Evolutionary conservation across 1,140 invertebrate species (phyloP).

Genomic region (Galleria mellonella): DNA sequence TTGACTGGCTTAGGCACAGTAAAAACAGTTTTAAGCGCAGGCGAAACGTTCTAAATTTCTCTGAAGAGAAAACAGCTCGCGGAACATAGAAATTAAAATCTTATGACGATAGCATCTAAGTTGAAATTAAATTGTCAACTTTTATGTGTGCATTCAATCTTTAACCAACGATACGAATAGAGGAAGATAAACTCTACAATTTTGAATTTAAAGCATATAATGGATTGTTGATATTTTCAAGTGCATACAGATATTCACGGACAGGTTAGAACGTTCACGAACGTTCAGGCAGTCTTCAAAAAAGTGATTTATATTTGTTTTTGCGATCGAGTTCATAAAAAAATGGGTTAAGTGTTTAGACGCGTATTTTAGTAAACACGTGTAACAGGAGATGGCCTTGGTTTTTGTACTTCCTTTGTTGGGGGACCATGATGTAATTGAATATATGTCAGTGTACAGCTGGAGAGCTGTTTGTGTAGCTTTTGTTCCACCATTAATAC

Average conservation of each 20-base stretch:
- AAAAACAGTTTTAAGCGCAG: neutral
- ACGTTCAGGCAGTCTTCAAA: slow-evolving; percentile 4
- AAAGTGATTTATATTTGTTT: slow-evolving; percentile 15
- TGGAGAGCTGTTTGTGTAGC: neutral
- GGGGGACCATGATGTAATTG: neutral
- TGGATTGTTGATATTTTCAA: neutral
- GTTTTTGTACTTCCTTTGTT: slow-evolving; percentile 7
- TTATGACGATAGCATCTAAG: neutral
- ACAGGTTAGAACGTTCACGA: slow-evolving; percentile 1
- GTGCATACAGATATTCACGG: slow-evolving; percentile 4
- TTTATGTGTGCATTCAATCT: neutral
- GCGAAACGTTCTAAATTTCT: neutral
- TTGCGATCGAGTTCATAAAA: slow-evolving; percentile 5
- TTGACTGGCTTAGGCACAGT: neutral
- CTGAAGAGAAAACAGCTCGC: neutral
- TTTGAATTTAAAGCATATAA: neutral
- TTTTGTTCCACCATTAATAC: too few species aligned
- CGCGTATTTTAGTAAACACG: slow-evolving; percentile 5
- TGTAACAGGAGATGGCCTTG: slow-evolving; percentile 2
- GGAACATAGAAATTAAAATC: neutral
- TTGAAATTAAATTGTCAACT: neutral
- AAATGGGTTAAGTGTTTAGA: slow-evolving; percentile 12
- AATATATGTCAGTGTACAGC: neutral
- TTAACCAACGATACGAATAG: neutral
- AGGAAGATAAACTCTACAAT: neutral